Evolutionary conservation across 2,888 invertebrate genomes (phyloP), one percentile per base, ranked within the genome.

Genomic region (Phrixothrix hirtus): DNA sequence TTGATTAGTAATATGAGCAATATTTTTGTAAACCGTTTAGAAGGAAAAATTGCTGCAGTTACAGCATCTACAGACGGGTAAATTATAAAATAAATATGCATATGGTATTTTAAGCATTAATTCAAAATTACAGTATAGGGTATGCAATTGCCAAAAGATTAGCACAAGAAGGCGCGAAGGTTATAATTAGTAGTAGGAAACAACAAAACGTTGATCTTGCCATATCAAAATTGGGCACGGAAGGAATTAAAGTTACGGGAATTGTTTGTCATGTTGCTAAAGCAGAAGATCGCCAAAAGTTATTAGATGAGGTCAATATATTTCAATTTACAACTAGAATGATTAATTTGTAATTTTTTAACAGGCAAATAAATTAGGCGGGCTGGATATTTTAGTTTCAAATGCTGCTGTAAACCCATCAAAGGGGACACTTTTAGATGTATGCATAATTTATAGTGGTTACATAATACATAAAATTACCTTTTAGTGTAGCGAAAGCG

Each of bases 321-420:
- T 1, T n/a, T 14, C 0, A 38, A 10, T 38, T 13, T n/a, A n/a
- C n/a, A n/a, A n/a, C n/a, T n/a, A n/a, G n/a, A n/a, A n/a, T n/a
- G n/a, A 10, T 17, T 29, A 42, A 12, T 29, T 1, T 32, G 2
- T 1, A 7, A 26, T 41, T 49, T 55, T 59, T 75, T 77, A n/a
- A 32, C 65, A 89, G 88, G 88, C 93, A n/a, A 12, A 17, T 17
- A 85, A 86, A 73, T 90, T 87, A 75, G 95, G 95, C 3, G 90
- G 91, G 11, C 78, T 97, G 29, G 96, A 98, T 75, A 95, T 97
- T 70, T 78, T 98, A 9, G 87, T 98, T n/a, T 95, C 95, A 5
- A 98, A 98, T 80, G 97, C 95, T 38, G 95, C 89, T 11, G 87
- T 86, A 0, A 95, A 93, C 76, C 95, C 95, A 12, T 75, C 79